Conservation (phyloP, 2,113 vertebrate species). For the Platichthys flesus region DNA sequence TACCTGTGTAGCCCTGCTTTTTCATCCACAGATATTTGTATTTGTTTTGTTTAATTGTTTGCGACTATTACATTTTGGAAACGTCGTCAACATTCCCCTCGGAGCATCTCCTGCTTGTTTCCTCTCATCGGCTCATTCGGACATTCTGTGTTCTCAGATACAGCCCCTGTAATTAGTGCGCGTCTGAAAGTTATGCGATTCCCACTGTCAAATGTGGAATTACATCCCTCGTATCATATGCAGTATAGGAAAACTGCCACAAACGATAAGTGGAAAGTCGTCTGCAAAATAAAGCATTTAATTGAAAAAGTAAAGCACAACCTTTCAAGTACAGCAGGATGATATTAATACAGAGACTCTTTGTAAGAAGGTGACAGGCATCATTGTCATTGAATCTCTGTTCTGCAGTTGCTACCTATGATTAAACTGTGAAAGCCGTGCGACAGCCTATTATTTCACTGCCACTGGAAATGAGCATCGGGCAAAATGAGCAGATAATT, state of each 20-base stretch:
- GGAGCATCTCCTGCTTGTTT: too few relatives aligned
- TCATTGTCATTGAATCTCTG: conserved; percentile 35
- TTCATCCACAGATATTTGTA: too few relatives aligned
- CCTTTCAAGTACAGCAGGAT: neutral
- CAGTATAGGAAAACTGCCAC: neutral
- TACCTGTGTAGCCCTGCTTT: too few relatives aligned
- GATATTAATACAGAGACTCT: neutral
- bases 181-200: neutral
- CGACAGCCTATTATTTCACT: conserved; percentile 61
- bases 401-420: conserved; percentile 43
- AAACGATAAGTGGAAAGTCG: neutral
- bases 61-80: too few relatives aligned
- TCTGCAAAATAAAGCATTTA: conserved; percentile 9
- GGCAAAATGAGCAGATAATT: conserved; percentile 47
- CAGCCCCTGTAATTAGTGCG: neutral
- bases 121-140: too few relatives aligned
- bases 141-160: too few relatives aligned
- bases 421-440: conserved; percentile 57
- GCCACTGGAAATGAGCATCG: conserved; percentile 30
- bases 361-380: neutral
- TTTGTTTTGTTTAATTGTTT: too few relatives aligned
- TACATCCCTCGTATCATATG: neutral
- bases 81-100: too few relatives aligned
- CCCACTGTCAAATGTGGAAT: neutral
- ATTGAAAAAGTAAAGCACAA: neutral